These are phyloP conservation scores for Chrysopa pallens DNA, from an alignment of 1,140 invertebrate genomes.

Conservation along the genomic window DNA sequence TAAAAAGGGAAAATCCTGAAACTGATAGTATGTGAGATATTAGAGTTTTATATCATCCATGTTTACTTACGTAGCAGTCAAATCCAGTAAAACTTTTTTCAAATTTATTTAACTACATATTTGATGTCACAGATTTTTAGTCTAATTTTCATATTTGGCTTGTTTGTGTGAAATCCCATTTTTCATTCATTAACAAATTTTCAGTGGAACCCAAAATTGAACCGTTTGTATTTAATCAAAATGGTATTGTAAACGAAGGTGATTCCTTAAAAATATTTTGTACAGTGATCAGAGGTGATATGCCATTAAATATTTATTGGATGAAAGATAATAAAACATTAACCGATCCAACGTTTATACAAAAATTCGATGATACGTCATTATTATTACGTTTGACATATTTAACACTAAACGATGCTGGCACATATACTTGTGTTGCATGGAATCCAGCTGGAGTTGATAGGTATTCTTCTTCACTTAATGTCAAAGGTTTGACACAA, in stretches of 20 bases:
- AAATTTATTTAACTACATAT: too few relatives aligned
- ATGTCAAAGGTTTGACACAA: conserved; percentile 28
- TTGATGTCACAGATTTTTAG: too few relatives aligned
- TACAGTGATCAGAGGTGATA: conserved; percentile 53
- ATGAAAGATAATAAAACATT: conserved; percentile 28
- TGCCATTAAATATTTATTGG: conserved; percentile 51
- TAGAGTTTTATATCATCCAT: too few relatives aligned
- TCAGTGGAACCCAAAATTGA: conserved; percentile 46
- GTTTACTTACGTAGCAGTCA: too few relatives aligned
- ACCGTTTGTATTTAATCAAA: conserved; percentile 39
- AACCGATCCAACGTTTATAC: conserved; percentile 13
- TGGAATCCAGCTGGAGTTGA: conserved; percentile 44
- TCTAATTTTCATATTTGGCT: too few relatives aligned
- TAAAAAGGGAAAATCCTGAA: too few relatives aligned
- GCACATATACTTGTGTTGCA: conserved; percentile 57
- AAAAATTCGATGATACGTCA: background rate
- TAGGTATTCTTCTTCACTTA: conserved; percentile 34
- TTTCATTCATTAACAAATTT: conserved; percentile 2
- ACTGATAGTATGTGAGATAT: too few relatives aligned
- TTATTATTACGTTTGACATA: background rate
- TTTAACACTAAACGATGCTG: conserved; percentile 30
- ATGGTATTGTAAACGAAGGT: conserved; percentile 28
- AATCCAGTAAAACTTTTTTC: too few relatives aligned
- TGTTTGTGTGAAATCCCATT: too few relatives aligned
- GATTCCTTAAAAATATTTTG: conserved; percentile 44